Conservation (phyloP, 2,888 invertebrate species). For the Baronia brevicornis region DNA sequence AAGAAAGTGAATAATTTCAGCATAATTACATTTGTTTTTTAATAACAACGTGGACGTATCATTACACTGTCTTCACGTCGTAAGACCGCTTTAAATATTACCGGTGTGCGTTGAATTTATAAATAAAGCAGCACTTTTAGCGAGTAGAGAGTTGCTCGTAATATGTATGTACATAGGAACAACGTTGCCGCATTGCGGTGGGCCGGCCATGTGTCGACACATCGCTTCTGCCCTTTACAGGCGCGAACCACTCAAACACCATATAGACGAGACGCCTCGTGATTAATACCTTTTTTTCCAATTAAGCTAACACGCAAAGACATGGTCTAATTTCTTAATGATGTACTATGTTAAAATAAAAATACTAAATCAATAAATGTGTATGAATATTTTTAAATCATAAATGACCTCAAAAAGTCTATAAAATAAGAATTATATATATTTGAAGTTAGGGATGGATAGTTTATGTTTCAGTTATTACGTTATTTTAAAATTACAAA, state of each 20-base stretch:
- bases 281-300: conserved; percentile 1
- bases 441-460: too few species aligned
- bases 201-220: conserved; percentile 63
- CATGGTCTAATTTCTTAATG: too few species aligned
- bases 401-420: too few species aligned
- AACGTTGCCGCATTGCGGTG: conserved; percentile 70
- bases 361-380: too few species aligned
- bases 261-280: conserved; percentile 27
- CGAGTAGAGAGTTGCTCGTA: conserved; percentile 49
- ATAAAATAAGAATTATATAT: too few species aligned
- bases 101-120: conserved; percentile 36
- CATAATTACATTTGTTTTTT: conserved; percentile 15
- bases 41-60: conserved; percentile 14
- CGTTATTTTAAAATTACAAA: too few species aligned
- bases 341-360: too few species aligned
- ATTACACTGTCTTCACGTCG: conserved; percentile 15
- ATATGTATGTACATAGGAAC: conserved; percentile 61
- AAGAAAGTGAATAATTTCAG: conserved; percentile 7
- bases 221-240: conserved; percentile 65
- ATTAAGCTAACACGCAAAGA: not conserved
- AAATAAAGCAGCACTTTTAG: conserved; percentile 48
- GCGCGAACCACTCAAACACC: conserved; percentile 35
- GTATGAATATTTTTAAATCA: too few species aligned
- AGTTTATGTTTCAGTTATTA: too few species aligned
- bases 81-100: conserved; percentile 22